Conservation (phyloP, 2,113 vertebrate genomes). For the Periophthalmus modestus region DNA sequence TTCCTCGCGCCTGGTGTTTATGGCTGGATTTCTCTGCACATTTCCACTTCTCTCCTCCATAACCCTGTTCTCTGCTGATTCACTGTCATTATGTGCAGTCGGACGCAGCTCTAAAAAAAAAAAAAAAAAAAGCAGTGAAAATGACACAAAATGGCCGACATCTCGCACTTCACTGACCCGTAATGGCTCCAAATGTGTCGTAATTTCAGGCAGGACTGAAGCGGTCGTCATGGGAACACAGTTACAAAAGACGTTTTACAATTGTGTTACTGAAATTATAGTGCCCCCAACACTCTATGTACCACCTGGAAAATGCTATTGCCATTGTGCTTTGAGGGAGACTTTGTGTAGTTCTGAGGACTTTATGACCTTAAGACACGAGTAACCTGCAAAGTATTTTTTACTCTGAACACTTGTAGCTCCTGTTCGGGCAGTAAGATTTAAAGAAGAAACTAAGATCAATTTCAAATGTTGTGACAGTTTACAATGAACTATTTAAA, state of each 20-base stretch:
- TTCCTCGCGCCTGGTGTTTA: neutral
- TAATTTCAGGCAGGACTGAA: neutral
- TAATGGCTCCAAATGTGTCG: conserved; percentile 1
- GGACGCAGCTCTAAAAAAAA: neutral
- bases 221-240: neutral
- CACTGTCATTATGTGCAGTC: conserved; percentile 13
- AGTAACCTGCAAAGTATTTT: neutral
- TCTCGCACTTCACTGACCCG: conserved; percentile 1
- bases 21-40: neutral
- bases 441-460: too few species aligned
- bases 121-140: neutral
- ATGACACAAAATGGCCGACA: neutral
- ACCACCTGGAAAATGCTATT: too few species aligned
- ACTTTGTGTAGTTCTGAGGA: neutral
- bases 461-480: too few species aligned
- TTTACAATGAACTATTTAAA: too few species aligned
- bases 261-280: neutral
- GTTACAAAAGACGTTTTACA: neutral
- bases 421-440: too few species aligned
- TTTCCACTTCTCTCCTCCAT: neutral
- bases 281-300: too few species aligned
- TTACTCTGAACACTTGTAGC: too few species aligned
- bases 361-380: neutral
- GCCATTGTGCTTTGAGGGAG: too few species aligned
- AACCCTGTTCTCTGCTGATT: neutral